phyloP scores from a whole-genome alignment of 1,140 invertebrate genomes.

The Hycleus cichorii region DNA sequence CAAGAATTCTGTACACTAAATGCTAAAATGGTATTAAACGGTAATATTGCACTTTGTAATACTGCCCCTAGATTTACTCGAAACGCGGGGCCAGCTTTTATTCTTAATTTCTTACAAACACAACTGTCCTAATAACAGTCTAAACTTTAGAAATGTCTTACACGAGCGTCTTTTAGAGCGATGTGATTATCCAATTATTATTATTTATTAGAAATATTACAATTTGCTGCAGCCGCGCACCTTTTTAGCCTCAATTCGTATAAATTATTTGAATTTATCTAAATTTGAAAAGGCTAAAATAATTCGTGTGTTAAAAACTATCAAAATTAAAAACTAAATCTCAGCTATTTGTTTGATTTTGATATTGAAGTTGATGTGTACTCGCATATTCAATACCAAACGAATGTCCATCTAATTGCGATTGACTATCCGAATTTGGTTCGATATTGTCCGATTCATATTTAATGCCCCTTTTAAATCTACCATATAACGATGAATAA shows the following conservation, averaged over 20 bases:
- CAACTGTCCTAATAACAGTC: not conserved
- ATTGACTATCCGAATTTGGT: slow-evolving; percentile 31
- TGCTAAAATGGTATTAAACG: slow-evolving; percentile 17
- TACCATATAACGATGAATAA: slow-evolving; percentile 80
- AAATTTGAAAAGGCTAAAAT: slow-evolving; percentile 3
- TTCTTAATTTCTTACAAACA: not conserved
- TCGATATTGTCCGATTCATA: slow-evolving; percentile 42
- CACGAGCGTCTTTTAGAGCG: not conserved
- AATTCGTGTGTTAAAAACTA: slow-evolving; percentile 20
- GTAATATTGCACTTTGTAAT: slow-evolving; percentile 26
- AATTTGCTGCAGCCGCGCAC: no score
- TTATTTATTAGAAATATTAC: not conserved
- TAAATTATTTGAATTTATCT: not conserved
- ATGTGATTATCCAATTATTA: not conserved
- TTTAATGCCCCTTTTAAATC: slow-evolving; percentile 70
- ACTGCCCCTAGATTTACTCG: slow-evolving; percentile 14
- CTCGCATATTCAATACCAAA: slow-evolving; percentile 36
- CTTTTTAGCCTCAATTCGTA: no score
- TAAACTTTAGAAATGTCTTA: not conserved
- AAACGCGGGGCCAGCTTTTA: not conserved
- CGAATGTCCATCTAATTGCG: slow-evolving; percentile 32
- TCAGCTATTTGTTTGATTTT: slow-evolving; percentile 40
- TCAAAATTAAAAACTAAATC: slow-evolving; percentile 29
- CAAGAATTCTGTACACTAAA: slow-evolving; percentile 22
- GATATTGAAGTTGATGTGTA: slow-evolving; percentile 36